Evolutionary conservation across 1,140 invertebrate species (phyloP).

Genomic region (Spodoptera litura): DNA sequence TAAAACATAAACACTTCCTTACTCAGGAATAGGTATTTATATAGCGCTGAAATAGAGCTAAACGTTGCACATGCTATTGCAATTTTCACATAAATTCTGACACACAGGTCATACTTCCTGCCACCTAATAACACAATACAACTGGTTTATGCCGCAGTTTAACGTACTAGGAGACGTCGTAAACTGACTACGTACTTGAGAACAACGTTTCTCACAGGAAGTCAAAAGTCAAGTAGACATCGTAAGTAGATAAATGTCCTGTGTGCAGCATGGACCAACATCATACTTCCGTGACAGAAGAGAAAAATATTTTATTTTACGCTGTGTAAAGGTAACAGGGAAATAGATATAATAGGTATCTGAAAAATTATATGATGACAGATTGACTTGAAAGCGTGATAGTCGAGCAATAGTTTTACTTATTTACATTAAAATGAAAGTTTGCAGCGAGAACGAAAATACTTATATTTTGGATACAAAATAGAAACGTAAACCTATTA

Average conservation of each 20-base stretch:
- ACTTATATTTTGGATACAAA: too few relatives aligned
- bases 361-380: too few relatives aligned
- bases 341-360: too few relatives aligned
- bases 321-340: too few relatives aligned
- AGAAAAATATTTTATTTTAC: background rate
- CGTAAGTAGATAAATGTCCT: background rate
- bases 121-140: slow-evolving; percentile 8
- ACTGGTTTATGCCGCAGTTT: slow-evolving; percentile 12
- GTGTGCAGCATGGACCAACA: too few relatives aligned
- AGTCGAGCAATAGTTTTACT: too few relatives aligned
- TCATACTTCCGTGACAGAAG: too few relatives aligned
- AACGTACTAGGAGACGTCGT: background rate
- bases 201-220: background rate
- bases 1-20: background rate
- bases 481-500: too few relatives aligned
- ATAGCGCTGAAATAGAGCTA: too few relatives aligned
- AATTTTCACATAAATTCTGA: background rate
- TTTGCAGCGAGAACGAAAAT: too few relatives aligned
- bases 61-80: background rate
- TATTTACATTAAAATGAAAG: too few relatives aligned
- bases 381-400: too few relatives aligned
- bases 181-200: slow-evolving; percentile 6
- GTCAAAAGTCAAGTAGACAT: slow-evolving; percentile 15
- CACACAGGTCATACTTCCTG: slow-evolving; percentile 6
- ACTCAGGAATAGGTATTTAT: background rate